Evolutionary conservation across 2,113 vertebrate species (phyloP).

Genomic region (Mohoua ochrocephala): DNA sequence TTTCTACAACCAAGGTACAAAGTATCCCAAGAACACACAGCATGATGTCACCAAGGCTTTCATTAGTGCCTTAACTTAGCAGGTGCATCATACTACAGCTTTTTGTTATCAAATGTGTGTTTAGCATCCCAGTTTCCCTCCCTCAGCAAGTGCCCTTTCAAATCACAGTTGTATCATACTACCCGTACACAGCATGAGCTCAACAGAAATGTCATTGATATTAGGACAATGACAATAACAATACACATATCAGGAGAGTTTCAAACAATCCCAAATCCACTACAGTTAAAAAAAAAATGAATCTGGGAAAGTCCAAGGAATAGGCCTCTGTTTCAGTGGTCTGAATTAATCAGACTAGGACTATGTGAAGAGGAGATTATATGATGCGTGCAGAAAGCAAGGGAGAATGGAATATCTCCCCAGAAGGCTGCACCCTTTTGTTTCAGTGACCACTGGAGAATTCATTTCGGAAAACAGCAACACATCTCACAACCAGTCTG

Average conservation of each 20-base stretch:
- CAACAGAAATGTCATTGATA: background rate
- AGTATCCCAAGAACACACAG: background rate
- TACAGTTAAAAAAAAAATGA: background rate
- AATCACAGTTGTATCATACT: background rate
- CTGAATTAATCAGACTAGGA: background rate
- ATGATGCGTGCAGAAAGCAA: background rate
- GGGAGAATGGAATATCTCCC: background rate
- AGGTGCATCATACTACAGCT: background rate
- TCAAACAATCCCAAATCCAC: background rate
- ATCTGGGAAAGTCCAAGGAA: background rate
- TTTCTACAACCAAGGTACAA: background rate
- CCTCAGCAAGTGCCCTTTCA: constrained; percentile 15
- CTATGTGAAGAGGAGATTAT: background rate
- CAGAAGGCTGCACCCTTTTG: background rate
- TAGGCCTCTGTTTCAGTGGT: background rate
- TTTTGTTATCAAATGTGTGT: constrained; percentile 26
- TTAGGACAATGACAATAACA: background rate
- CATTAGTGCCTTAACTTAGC: constrained; percentile 47
- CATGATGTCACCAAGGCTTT: constrained; percentile 18
- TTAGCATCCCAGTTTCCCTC: background rate
- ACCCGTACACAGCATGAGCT: background rate
- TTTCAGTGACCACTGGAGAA: background rate
- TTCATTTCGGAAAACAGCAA: background rate
- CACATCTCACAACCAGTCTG: background rate
- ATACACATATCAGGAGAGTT: background rate